Conservation (phyloP, 2,113 vertebrate genomes). For the Brachyhypopomus gauderio region DNA sequence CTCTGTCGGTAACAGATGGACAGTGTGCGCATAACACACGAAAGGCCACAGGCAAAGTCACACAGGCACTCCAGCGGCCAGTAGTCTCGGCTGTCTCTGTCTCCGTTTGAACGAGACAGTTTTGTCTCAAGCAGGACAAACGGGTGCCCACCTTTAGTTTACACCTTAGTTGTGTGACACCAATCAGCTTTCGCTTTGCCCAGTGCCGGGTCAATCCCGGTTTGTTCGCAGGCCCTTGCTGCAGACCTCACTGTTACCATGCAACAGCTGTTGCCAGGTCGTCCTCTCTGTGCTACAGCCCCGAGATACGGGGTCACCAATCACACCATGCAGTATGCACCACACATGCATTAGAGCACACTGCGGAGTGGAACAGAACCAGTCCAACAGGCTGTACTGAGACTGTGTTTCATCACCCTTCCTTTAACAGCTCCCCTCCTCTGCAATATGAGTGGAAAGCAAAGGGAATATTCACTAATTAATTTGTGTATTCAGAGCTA, state of each 20-base stretch:
- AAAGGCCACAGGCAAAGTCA: background rate
- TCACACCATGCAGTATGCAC: no score
- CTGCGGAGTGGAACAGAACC: background rate
- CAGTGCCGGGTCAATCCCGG: no score
- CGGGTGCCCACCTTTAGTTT: no score
- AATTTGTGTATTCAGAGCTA: background rate
- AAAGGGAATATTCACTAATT: background rate
- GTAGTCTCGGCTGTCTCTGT: background rate
- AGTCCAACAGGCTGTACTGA: background rate
- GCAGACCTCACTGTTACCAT: no score
- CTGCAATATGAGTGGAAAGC: background rate
- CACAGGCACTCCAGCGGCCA: background rate
- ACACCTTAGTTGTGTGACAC: no score
- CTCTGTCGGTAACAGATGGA: slow-evolving; percentile 68
- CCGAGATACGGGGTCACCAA: no score
- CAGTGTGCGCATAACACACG: background rate
- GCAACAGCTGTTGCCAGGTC: no score
- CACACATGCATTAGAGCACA: background rate
- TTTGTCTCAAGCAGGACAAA: no score
- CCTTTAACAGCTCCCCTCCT: background rate
- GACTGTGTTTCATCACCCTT: background rate
- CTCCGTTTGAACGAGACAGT: background rate
- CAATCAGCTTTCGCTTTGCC: no score
- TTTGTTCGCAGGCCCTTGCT: no score
- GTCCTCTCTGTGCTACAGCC: no score